Conservation (phyloP, 2,797 vertebrate genomes). For the Pseudochirops corinnae region DNA sequence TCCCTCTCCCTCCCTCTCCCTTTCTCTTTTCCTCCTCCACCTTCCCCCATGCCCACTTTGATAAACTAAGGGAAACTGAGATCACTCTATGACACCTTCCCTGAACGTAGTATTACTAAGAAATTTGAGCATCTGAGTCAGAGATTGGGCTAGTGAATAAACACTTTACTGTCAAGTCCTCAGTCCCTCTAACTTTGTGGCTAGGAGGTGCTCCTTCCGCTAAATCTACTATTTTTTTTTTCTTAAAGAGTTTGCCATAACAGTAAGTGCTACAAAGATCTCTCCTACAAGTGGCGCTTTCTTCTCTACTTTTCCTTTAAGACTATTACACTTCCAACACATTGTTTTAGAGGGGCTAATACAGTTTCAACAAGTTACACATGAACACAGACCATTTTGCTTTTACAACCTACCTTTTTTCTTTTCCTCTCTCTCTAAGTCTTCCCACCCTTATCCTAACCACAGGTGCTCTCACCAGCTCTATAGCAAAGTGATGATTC, state of each 20-base stretch:
- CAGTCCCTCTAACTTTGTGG: neutral
- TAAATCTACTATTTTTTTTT: neutral
- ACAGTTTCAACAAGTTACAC: neutral
- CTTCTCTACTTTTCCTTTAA: neutral
- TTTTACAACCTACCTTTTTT: neutral
- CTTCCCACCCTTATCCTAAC: neutral
- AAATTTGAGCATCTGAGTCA: neutral
- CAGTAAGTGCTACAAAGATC: neutral
- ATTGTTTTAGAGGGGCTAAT: neutral
- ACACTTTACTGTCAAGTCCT: neutral
- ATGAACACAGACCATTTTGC: neutral
- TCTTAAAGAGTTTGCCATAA: neutral
- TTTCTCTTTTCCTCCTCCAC: too few species aligned
- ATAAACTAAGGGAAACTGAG: neutral
- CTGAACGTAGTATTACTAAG: neutral
- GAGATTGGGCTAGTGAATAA: neutral
- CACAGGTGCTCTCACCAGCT: neutral
- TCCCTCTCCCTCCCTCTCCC: neutral
- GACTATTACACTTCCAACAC: neutral
- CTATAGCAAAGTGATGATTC: neutral
- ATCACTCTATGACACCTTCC: neutral
- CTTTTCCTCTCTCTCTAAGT: neutral
- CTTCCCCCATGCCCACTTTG: neutral
- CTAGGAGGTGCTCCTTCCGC: neutral
- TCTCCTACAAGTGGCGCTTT: neutral